A percentile compares a stretch with the other conserved stretches of the same genome.
Evolutionary conservation across 2,888 invertebrate genomes (phyloP).

Genomic region (Lordiphosa fenestrarum): DNA sequence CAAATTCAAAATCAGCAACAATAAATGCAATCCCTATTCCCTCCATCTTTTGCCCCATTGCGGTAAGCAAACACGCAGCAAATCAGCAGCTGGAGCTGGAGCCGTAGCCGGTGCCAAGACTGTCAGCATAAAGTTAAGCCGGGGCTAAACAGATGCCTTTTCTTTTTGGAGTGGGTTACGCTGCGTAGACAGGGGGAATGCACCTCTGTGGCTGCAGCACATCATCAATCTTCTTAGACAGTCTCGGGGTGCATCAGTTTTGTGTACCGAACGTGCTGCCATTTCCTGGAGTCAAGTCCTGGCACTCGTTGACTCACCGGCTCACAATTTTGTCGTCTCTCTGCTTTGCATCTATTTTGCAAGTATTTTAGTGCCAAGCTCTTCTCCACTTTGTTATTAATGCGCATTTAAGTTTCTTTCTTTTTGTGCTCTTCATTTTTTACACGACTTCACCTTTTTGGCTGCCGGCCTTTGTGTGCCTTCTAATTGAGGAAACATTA

Average conservation of each 20-base stretch:
- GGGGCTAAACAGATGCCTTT: constrained; percentile 55
- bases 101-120: constrained; percentile 51
- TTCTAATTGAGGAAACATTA: constrained; percentile 74
- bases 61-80: constrained; percentile 49
- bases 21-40: constrained; percentile 29
- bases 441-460: constrained; percentile 61
- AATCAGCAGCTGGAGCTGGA: constrained; percentile 47
- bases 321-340: constrained; percentile 56
- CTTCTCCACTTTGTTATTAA: constrained; percentile 64
- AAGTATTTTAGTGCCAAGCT: constrained; percentile 41
- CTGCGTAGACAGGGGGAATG: constrained; percentile 22
- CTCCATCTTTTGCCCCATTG: not conserved
- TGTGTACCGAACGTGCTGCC: constrained; percentile 68
- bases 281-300: constrained; percentile 42
- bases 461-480: constrained; percentile 60
- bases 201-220: constrained; percentile 47
- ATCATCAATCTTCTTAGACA: constrained; percentile 74
- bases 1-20: constrained; percentile 48
- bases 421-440: constrained; percentile 22
- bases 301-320: constrained; percentile 18
- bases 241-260: constrained; percentile 35
- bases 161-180: constrained; percentile 16
- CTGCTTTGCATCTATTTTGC: constrained; percentile 58
- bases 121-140: constrained; percentile 72
- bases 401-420: constrained; percentile 63